Evolutionary conservation across 2,797 vertebrate species (phyloP).

Genomic region (Pipistrellus pygmaeus): DNA sequence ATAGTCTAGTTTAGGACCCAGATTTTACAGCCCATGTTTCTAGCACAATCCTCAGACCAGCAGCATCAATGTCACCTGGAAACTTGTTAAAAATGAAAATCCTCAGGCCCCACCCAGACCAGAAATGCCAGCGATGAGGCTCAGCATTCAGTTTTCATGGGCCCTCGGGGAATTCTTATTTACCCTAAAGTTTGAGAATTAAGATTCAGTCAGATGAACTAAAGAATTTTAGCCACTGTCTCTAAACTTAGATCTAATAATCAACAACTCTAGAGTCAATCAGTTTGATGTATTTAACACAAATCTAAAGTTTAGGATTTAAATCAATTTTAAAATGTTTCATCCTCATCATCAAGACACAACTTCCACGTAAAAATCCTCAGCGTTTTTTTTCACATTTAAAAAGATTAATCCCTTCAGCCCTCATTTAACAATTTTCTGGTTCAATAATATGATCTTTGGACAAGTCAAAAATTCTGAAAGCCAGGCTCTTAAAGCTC

Average conservation of each 20-base stretch:
- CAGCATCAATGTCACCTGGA: not conserved
- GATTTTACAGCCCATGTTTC: not conserved
- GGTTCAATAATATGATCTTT: not conserved
- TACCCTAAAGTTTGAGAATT: not conserved
- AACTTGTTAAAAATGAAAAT: not conserved
- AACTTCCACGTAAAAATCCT: slow-evolving; percentile 29
- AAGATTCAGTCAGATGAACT: not conserved
- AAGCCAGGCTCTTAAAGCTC: not conserved
- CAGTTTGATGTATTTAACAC: not conserved
- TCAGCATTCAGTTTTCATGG: not conserved
- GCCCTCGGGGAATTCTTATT: not conserved
- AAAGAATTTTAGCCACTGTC: not conserved
- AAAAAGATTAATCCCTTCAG: slow-evolving; percentile 20
- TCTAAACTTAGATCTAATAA: not conserved
- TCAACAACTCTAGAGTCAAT: not conserved
- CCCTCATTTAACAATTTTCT: not conserved
- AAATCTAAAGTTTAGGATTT: not conserved
- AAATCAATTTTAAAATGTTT: not conserved
- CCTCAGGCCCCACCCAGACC: not conserved
- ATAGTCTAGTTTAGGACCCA: not conserved
- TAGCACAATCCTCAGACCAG: not conserved
- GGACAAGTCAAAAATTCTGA: not conserved
- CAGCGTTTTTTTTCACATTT: not conserved
- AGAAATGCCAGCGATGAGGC: not conserved
- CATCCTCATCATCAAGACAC: not conserved